Evolutionary conservation across 2,797 vertebrate genomes (phyloP).

Genomic region (Sebastes trivittatus): DNA sequence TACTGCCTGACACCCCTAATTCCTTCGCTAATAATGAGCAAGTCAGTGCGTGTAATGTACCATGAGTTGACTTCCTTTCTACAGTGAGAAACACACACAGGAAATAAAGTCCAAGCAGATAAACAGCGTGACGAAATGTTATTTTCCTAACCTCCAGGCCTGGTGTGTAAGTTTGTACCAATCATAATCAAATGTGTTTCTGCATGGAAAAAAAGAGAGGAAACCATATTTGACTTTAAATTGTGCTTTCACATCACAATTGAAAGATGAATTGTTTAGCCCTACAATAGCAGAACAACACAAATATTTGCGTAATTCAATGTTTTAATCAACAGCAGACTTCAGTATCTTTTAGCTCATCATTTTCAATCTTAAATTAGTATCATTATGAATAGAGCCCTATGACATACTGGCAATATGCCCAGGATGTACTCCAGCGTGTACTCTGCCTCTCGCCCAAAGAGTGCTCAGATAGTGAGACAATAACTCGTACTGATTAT

Average conservation of each 20-base stretch:
- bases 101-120: background rate
- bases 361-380: background rate
- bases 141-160: background rate
- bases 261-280: background rate
- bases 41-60: slow-evolving; percentile 18
- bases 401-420: background rate
- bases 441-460: background rate
- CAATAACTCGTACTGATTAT: background rate
- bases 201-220: too few relatives aligned
- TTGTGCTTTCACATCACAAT: background rate
- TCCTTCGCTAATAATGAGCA: slow-evolving; percentile 29
- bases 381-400: background rate
- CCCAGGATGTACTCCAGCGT: background rate
- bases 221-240: background rate
- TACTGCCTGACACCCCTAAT: slow-evolving; percentile 25
- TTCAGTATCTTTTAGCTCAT: background rate
- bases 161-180: background rate
- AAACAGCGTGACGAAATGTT: background rate
- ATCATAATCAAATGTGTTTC: background rate
- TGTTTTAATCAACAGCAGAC: background rate
- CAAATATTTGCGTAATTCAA: background rate
- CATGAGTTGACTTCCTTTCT: slow-evolving; percentile 23
- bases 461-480: background rate
- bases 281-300: background rate
- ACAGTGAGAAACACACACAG: background rate